Evolutionary conservation across 1,140 invertebrate species (phyloP), one percentile per base, ranked within the genome.

Genomic region (Drosophila lacteicornis): DNA sequence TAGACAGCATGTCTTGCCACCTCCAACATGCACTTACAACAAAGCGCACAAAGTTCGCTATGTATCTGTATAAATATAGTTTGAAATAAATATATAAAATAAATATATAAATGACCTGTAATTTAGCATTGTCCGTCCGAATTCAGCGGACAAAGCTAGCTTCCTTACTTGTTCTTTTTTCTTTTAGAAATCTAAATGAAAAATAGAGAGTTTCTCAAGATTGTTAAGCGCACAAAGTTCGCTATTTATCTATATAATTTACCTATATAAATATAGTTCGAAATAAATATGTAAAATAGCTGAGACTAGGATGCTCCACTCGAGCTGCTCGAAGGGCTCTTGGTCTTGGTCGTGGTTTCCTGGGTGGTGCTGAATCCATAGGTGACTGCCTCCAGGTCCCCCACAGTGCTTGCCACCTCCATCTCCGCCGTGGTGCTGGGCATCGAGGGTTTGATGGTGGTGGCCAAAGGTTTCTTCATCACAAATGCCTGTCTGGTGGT

Each of bases 241-340:
- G 7, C 33, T 38, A 5, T 38, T 38, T 38, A 38, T 38, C 19
- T 22, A 22, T 25, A 3, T 25, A 25, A 25, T 25, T 25, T 25
- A 25, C 22, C 13, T 5, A 55, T 55, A 38, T 38, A 53, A 19
- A 15, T 22, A 55, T 13, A 12, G 4, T 4, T 7, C 27, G 5
- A 4, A 17, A 53, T 53, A 53, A 53, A 53, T 53, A 55, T 6
- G 40, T 38, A 40, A 25, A n/a, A 11, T 19, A 17, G 50, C 30
- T 36, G 8, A 2, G n/a, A n/a, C 8, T 12, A 19, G 9, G 19
- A 4, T 7, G 46, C 46, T 11, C 22, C 13, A 25, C 3, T 8
- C 9, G 33, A 2, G 6, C 0, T 9, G 7, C 19, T 56, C 53
- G 22, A 56, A n/a, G 19, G 19, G 5, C 4, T n/a, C 53, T 25